Base-by-base conservation (phyloP, 2,797 vertebrate genomes). In the Gephyroberyx darwinii region DNA sequence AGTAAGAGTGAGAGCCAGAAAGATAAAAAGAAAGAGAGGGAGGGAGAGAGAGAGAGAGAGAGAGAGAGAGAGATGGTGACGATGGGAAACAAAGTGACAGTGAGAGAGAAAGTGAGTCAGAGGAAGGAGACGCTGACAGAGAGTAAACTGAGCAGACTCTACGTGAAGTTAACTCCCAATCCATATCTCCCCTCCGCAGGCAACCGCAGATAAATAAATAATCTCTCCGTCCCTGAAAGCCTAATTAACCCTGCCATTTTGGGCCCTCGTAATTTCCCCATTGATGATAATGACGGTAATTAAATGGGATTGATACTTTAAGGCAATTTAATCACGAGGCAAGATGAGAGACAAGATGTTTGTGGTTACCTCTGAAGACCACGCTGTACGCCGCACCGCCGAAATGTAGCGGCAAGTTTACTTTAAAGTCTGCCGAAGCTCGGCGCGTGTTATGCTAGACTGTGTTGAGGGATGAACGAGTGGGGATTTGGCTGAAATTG, bases 281-380 rank as follows among this genome's bases (percentile, higher is more conserved):
- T 84, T 92, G 91, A 93, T 93, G 91, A 91, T 93, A 93, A 94
- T 94, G 90, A 91, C 85, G 84, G 91, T 93, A 92, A 93, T 94
- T 93, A 94, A 92, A 91, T 84, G 74, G 80, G 86, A 83, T 83
- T 91, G 89, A 90, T 92, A 91, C 87, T 90, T 92, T 84, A 89
- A 93, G 89, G 91, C 88, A 91, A 84, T 93, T 92, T 90, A 92
- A 90, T 92, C 89, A 83, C 4, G 60, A 81, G 84, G 81, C 79
- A 85, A 26, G 86, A 91, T 83, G 85, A 89, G 83, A 86, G 78
- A 48, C 76, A 8, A 78, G 78, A 85, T 88, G 89, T 84, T 85
- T 81, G 78, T 4, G 77, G 81, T 79, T 75, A 57, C 65, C 80
- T 65, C 55, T 17, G 74, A 71, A 69, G 82, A 86, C 77, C 75